Percentiles rank a stretch among this genome's conserved stretches.
Evolutionary conservation across 1,140 invertebrate species (phyloP).

Genomic region (Drosophila micromelanica): DNA sequence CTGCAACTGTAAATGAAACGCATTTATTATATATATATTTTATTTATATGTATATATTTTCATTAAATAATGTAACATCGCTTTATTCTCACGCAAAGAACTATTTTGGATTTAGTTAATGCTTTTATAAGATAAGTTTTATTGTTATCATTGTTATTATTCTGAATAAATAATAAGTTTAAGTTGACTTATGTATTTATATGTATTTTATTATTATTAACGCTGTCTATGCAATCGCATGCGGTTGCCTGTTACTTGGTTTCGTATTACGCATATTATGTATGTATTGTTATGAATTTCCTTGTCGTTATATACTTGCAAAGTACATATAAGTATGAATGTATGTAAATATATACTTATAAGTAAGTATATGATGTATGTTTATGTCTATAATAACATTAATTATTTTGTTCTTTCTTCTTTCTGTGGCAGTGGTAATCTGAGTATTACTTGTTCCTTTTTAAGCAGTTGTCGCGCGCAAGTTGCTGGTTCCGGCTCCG

Average conservation of each 20-base stretch:
- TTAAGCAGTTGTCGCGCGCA: constrained; percentile 26
- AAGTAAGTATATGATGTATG: constrained; percentile 34
- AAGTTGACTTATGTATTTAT: constrained; percentile 68
- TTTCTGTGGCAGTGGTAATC: constrained; percentile 82
- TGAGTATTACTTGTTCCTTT: constrained; percentile 73
- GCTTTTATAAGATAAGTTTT: constrained; percentile 69
- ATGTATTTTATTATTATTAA: constrained; percentile 51
- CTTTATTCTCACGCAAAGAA: constrained; percentile 84
- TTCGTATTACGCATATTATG: constrained; percentile 39
- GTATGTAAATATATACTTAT: constrained; percentile 35
- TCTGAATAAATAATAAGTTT: constrained; percentile 76
- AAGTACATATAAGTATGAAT: constrained; percentile 40
- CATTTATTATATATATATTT: constrained; percentile 44
- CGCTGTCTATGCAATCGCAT: constrained; percentile 52
- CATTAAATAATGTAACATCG: constrained; percentile 84
- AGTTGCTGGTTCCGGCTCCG: constrained; percentile 11
- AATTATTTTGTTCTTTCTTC: constrained; percentile 23
- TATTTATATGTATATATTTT: constrained; percentile 84
- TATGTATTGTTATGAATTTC: constrained; percentile 43
- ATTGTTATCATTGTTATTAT: constrained; percentile 69
- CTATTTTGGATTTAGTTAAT: constrained; percentile 76
- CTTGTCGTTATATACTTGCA: constrained; percentile 35
- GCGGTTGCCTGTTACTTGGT: constrained; percentile 25
- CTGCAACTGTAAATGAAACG: constrained; percentile 16
- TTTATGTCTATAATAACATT: constrained; percentile 62